phyloP scores from a whole-genome alignment of 2,888 invertebrate genomes.

The Tiliacea aurago region DNA sequence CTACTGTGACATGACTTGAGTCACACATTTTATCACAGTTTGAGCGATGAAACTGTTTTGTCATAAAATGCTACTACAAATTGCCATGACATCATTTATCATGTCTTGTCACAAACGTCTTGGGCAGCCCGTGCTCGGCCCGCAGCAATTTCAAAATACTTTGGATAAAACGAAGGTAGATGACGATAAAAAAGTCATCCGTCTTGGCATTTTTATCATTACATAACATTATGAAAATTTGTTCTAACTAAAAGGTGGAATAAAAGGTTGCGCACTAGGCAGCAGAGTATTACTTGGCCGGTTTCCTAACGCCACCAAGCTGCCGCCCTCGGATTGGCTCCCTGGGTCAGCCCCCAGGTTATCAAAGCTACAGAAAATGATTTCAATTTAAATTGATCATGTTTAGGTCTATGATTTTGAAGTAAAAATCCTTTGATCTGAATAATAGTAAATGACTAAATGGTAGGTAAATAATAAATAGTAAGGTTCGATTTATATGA shows the following conservation, averaged over 20 bases:
- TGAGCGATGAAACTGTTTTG: too few relatives aligned
- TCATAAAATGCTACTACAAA: too few relatives aligned
- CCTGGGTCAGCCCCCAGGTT: background rate
- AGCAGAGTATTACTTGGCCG: conserved; percentile 11
- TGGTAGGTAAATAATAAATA: conserved; percentile 21
- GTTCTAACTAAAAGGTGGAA: conserved; percentile 21
- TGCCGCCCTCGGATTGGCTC: conserved; percentile 7
- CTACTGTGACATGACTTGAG: too few relatives aligned
- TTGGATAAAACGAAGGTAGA: conserved; percentile 3
- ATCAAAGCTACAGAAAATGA: background rate
- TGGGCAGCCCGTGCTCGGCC: too few relatives aligned
- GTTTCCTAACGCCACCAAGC: conserved; percentile 21
- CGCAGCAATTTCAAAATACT: conserved; percentile 23
- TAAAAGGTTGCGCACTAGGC: conserved; percentile 12
- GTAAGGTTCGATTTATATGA: conserved; percentile 44
- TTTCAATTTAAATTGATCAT: background rate
- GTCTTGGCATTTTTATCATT: conserved; percentile 39
- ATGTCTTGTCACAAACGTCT: too few relatives aligned
- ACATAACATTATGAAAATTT: conserved; percentile 43
- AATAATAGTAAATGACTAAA: background rate
- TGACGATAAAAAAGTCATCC: conserved; percentile 35
- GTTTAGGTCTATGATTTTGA: conserved; percentile 4
- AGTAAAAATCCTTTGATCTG: background rate
- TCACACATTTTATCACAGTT: too few relatives aligned
- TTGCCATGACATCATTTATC: too few relatives aligned